A percentile compares a stretch with the other conserved stretches of the same genome.
These are phyloP conservation scores for Eledone cirrhosa DNA, from an alignment of 2,888 invertebrate genomes.

Conservation along the genomic window DNA sequence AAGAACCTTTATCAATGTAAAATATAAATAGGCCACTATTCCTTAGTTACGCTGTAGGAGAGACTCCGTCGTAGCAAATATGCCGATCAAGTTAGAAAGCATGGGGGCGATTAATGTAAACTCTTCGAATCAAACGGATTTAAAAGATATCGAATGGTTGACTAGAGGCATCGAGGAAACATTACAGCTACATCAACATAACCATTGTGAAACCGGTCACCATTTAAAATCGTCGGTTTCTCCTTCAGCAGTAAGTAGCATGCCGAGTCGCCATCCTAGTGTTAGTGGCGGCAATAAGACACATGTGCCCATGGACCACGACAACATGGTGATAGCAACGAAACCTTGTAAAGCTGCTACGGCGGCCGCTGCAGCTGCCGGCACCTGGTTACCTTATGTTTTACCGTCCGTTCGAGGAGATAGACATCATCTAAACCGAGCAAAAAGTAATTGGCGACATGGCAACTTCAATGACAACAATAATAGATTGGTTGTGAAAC, in stretches of 20 bases:
- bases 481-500: slow-evolving; percentile 10
- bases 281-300: not conserved
- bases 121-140: not conserved
- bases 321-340: not conserved
- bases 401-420: not conserved
- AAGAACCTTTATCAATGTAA: slow-evolving; percentile 5
- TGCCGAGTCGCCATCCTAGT: not conserved
- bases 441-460: not conserved
- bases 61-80: not conserved
- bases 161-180: slow-evolving; percentile 13
- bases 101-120: not conserved
- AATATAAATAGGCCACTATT: slow-evolving; percentile 12
- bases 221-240: slow-evolving; percentile 8
- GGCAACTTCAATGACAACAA: not conserved
- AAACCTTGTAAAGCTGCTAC: not conserved
- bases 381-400: not conserved
- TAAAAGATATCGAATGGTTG: slow-evolving; percentile 19
- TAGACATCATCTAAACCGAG: not conserved
- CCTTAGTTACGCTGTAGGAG: slow-evolving; percentile 20
- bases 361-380: not conserved
- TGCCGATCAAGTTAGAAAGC: slow-evolving; percentile 20
- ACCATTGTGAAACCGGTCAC: not conserved
- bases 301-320: not conserved
- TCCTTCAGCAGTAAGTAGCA: not conserved
- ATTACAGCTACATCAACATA: not conserved